phyloP scores from a whole-genome alignment of 2,888 invertebrate species.

The Cybosia mesomella region DNA sequence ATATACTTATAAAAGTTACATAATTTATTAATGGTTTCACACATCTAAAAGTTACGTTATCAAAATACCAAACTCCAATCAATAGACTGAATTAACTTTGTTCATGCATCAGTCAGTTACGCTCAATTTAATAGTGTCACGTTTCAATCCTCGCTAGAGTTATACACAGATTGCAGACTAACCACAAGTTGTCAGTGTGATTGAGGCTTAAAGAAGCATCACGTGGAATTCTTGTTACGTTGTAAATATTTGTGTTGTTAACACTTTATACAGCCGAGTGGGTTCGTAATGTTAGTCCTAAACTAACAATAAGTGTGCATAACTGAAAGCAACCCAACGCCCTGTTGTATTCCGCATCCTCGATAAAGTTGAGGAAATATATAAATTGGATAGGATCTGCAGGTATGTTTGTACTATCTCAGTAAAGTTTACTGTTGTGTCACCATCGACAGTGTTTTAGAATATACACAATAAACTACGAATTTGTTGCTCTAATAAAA shows the following conservation, averaged over 20 bases:
- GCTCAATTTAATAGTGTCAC: neutral
- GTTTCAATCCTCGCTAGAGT: neutral
- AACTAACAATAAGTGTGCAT: slow-evolving; percentile 57
- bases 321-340: slow-evolving; percentile 38
- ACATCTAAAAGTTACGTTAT: neutral
- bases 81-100: neutral
- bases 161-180: neutral
- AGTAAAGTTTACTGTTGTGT: neutral
- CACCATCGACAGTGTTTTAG: neutral
- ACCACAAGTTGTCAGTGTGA: neutral
- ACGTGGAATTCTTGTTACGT: slow-evolving; percentile 48
- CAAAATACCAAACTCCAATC: neutral
- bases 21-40: neutral
- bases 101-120: neutral
- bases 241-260: slow-evolving; percentile 50
- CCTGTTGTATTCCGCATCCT: slow-evolving; percentile 34
- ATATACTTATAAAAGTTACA: no score
- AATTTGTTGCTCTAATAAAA: neutral
- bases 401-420: slow-evolving; percentile 1
- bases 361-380: slow-evolving; percentile 29
- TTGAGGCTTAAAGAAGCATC: slow-evolving; percentile 27
- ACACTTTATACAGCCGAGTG: slow-evolving; percentile 43
- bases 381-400: slow-evolving; percentile 24
- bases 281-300: slow-evolving; percentile 57
- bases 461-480: neutral